Conservation (phyloP, 2,113 vertebrate species). For the Pagrus major region DNA sequence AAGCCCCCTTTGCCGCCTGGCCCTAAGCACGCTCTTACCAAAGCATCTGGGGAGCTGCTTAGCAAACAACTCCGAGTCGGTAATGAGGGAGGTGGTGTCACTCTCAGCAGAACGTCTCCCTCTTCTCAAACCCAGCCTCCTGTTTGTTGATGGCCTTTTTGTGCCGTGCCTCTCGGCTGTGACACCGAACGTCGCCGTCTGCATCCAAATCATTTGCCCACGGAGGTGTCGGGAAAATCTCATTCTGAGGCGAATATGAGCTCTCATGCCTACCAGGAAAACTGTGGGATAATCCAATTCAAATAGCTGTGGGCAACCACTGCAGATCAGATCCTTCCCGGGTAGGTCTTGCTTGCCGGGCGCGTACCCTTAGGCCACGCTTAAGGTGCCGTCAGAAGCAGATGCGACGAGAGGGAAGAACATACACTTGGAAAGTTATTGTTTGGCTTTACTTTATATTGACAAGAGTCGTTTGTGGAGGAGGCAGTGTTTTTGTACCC, state of each 20-base stretch:
- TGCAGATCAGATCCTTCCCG: slow-evolving; percentile 50
- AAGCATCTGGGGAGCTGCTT: slow-evolving; percentile 63
- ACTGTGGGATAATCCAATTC: slow-evolving; percentile 58
- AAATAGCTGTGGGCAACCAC: slow-evolving; percentile 49
- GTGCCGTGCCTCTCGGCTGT: slow-evolving; percentile 34
- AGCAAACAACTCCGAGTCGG: slow-evolving; percentile 34
- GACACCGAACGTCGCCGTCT: slow-evolving; percentile 45
- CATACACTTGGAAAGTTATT: slow-evolving; percentile 1
- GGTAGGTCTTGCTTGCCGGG: slow-evolving; percentile 23
- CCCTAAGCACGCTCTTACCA: slow-evolving; percentile 29
- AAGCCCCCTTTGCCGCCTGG: slow-evolving; percentile 21
- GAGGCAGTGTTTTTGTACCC: not conserved
- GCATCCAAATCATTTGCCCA: slow-evolving; percentile 52
- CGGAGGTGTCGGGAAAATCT: slow-evolving; percentile 17
- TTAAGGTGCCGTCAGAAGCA: slow-evolving; percentile 5
- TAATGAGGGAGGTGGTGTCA: slow-evolving; percentile 61
- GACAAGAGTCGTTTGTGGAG: slow-evolving; percentile 15
- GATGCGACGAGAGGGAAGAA: not conserved
- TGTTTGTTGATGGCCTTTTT: slow-evolving; percentile 51
- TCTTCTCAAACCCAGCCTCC: slow-evolving; percentile 24
- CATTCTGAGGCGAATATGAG: slow-evolving; percentile 21
- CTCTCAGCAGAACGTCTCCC: slow-evolving; percentile 18
- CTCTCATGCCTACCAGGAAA: slow-evolving; percentile 33
- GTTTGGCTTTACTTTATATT: slow-evolving; percentile 24
- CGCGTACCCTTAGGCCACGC: slow-evolving; percentile 36